Percentiles rank a stretch among this genome's conserved stretches.
Conservation (phyloP, 1,140 invertebrate species). For the Stegodyphus dumicola region DNA sequence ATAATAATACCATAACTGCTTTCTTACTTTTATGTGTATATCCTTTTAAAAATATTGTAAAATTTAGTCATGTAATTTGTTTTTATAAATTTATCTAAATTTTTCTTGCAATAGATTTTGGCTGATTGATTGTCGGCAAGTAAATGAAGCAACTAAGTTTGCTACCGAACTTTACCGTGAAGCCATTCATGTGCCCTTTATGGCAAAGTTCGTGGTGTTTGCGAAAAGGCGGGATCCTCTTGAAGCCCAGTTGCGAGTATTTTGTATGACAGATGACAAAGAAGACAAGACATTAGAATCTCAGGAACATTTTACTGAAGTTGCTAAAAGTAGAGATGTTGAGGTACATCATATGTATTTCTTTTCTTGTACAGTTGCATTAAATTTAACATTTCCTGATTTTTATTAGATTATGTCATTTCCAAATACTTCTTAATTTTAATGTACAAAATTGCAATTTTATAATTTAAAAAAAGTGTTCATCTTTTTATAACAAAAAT, state of each 20-base stretch:
- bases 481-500: too few species aligned
- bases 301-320: constrained; percentile 96
- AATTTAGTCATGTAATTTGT: too few species aligned
- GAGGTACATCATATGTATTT: constrained; percentile 66
- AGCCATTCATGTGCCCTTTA: constrained; percentile 98
- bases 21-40: too few species aligned
- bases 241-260: constrained; percentile 95
- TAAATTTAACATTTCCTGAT: not conserved
- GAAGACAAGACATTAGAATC: constrained; percentile 98
- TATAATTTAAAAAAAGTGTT: not conserved
- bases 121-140: constrained; percentile 99
- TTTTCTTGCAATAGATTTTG: constrained; percentile 78
- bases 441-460: not conserved
- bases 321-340: constrained; percentile 97
- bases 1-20: too few species aligned
- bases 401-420: not conserved
- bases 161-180: constrained; percentile 98
- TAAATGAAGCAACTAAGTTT: constrained; percentile 97
- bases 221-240: constrained; percentile 92
- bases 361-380: too few species aligned
- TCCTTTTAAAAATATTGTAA: too few species aligned
- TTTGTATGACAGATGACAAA: constrained; percentile 99
- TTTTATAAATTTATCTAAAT: not conserved
- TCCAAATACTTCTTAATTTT: not conserved
- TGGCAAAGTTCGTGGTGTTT: constrained; percentile 98